A percentile compares a stretch with the other conserved stretches of the same genome.
Evolutionary conservation across 2,888 invertebrate species (phyloP).

Genomic region (Liopterus haemorrhoidalis): DNA sequence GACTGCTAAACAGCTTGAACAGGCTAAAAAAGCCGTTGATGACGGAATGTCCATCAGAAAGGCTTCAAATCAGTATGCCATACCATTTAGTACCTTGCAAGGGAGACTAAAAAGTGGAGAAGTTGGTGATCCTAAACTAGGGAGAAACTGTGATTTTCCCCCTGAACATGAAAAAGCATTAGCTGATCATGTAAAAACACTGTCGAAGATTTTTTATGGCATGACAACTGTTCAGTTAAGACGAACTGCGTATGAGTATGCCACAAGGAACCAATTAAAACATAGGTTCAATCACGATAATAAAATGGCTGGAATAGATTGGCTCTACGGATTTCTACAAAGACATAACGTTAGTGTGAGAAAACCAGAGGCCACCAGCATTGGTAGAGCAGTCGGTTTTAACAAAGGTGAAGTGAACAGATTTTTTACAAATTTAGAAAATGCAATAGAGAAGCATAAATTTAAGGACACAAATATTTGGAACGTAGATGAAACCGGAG

Average conservation of each 20-base stretch:
- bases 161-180: too few species aligned
- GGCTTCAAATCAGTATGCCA: too few species aligned
- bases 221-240: constrained; percentile 20
- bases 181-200: too few species aligned
- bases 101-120: too few species aligned
- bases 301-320: constrained; percentile 30
- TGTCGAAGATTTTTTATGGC: too few species aligned
- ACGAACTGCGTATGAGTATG: constrained; percentile 28
- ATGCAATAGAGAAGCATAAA: constrained; percentile 24
- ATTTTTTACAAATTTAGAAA: constrained; percentile 25
- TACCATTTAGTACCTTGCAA: too few species aligned
- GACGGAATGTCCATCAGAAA: too few species aligned
- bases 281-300: constrained; percentile 22
- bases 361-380: constrained; percentile 27
- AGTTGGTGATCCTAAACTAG: too few species aligned
- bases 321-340: constrained; percentile 27
- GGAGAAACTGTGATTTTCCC: too few species aligned
- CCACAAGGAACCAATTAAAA: constrained; percentile 23
- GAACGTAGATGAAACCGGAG: constrained; percentile 31
- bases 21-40: too few species aligned
- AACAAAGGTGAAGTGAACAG: constrained; percentile 25
- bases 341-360: constrained; percentile 25
- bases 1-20: too few species aligned
- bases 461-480: constrained; percentile 28
- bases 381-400: constrained; percentile 27